phyloP scores from a whole-genome alignment of 2,888 invertebrate genomes.

The Idaea aversata region DNA sequence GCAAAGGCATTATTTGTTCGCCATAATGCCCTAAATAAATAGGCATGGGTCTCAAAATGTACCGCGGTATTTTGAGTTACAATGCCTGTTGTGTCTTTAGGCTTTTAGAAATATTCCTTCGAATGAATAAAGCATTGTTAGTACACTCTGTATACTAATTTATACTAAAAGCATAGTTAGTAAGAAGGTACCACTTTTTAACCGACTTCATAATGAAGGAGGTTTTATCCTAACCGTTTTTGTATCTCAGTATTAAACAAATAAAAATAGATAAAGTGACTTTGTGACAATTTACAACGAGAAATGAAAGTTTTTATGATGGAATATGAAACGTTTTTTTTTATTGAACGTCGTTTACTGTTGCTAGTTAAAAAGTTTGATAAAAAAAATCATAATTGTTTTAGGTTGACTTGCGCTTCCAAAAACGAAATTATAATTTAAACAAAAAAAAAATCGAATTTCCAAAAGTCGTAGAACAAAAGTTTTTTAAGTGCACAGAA shows the following conservation, averaged over 20 bases:
- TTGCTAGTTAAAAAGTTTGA: background rate
- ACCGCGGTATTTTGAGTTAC: too few species aligned
- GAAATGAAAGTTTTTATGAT: constrained; percentile 57
- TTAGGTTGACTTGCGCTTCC: too few species aligned
- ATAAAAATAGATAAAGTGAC: constrained; percentile 38
- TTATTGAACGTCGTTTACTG: constrained; percentile 10
- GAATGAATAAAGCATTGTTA: background rate
- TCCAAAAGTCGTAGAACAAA: too few species aligned
- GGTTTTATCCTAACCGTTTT: constrained; percentile 30
- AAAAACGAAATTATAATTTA: too few species aligned
- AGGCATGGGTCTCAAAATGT: too few species aligned
- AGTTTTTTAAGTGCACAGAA: too few species aligned
- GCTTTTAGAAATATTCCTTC: too few species aligned
- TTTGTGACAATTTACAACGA: constrained; percentile 79
- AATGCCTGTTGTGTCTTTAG: too few species aligned
- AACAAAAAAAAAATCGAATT: too few species aligned
- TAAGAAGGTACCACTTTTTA: constrained; percentile 62
- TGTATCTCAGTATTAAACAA: constrained; percentile 66
- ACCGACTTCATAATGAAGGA: constrained; percentile 29
- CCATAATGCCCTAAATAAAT: too few species aligned
- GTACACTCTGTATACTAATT: constrained; percentile 18
- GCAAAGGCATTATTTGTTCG: too few species aligned
- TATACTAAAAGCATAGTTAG: constrained; percentile 40
- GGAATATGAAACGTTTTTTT: constrained; percentile 32
- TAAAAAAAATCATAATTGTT: too few species aligned